phyloP scores from a whole-genome alignment of 37 sponge, comb jelly and placozoan genomes.

The Oscarella lobularis region DNA sequence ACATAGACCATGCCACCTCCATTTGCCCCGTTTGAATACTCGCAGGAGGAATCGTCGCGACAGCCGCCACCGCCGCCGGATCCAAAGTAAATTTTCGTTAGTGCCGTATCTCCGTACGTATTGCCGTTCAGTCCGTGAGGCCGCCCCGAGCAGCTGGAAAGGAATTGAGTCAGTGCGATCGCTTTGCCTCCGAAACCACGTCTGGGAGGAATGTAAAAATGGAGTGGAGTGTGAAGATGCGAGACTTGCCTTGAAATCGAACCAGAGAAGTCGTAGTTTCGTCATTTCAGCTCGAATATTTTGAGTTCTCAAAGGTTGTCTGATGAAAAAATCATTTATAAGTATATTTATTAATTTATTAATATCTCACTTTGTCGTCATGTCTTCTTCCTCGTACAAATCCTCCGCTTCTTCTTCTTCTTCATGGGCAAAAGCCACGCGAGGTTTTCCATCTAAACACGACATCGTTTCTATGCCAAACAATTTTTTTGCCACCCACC shows the following conservation, averaged over 20 bases:
- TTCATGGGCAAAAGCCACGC: too few relatives aligned
- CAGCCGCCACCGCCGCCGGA: neutral
- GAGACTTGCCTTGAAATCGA: neutral
- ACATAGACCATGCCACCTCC: neutral
- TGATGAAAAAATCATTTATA: neutral
- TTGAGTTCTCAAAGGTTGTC: neutral
- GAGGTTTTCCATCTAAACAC: too few relatives aligned
- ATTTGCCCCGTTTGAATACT: neutral
- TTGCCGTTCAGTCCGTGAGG: neutral
- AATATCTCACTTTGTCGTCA: neutral
- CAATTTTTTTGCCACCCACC: neutral
- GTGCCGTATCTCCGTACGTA: neutral
- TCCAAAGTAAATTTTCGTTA: neutral
- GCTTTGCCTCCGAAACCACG: neutral
- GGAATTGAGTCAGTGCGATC: neutral
- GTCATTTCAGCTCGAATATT: neutral
- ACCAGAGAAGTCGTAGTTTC: neutral
- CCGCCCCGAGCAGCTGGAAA: neutral
- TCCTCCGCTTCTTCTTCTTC: neutral
- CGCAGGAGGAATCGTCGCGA: neutral
- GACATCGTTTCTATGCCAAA: too few relatives aligned
- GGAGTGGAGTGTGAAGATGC: too few relatives aligned
- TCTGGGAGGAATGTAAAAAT: neutral
- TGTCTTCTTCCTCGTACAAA: neutral
- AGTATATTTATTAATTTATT: neutral